phyloP scores from a whole-genome alignment of 2,888 invertebrate genomes.

The Herminia tarsipennalis region DNA sequence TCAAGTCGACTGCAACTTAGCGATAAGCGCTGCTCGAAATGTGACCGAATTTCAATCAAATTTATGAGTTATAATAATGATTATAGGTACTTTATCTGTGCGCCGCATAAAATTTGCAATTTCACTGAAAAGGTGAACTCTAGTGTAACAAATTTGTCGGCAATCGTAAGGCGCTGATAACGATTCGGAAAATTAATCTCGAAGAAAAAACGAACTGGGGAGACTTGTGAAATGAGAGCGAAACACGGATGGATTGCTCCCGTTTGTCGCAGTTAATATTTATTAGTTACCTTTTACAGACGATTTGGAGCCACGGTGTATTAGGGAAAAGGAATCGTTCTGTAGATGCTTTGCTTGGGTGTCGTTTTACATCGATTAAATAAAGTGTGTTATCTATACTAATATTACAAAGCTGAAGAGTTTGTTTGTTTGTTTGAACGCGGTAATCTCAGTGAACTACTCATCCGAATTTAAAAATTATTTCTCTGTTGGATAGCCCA shows the following conservation, averaged over 20 bases:
- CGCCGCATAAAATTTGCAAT: conserved; percentile 81
- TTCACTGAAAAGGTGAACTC: conserved; percentile 83
- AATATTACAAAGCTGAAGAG: no score
- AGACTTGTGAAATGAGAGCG: conserved; percentile 58
- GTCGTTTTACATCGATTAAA: no score
- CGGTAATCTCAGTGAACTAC: no score
- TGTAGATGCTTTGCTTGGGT: conserved; percentile 1
- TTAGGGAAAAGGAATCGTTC: conserved; percentile 10
- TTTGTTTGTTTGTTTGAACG: no score
- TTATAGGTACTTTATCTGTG: conserved; percentile 82
- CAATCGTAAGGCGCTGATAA: conserved; percentile 83
- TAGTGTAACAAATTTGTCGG: conserved; percentile 81
- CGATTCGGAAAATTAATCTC: conserved; percentile 81
- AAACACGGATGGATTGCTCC: conserved; percentile 59
- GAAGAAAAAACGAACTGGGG: conserved; percentile 65
- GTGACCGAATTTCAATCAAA: conserved; percentile 85
- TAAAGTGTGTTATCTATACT: no score
- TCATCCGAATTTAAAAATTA: no score
- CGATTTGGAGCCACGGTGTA: conserved; percentile 43
- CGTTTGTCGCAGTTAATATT: conserved; percentile 62
- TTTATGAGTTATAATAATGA: conserved; percentile 85
- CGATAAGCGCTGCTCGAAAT: conserved; percentile 81
- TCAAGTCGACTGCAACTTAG: conserved; percentile 80
- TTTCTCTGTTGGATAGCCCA: no score
- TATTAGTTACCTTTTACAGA: conserved; percentile 52